phyloP scores from a whole-genome alignment of 1,140 invertebrate genomes.

The Rhizoglyphus robini region DNA sequence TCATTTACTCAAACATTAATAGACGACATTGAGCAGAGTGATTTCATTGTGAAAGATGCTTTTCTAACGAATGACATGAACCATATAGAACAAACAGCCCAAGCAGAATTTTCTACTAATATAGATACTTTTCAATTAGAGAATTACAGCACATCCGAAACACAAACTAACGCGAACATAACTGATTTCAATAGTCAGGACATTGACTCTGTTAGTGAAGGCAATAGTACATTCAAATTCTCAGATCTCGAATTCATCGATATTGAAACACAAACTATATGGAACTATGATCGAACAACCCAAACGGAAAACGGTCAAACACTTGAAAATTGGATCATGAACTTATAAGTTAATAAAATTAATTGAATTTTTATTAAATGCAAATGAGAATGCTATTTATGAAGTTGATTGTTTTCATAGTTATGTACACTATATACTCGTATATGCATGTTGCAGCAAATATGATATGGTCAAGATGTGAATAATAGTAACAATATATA shows the following conservation, averaged over 20 bases:
- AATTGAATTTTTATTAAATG: not conserved
- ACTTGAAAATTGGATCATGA: not conserved
- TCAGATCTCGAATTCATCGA: slow-evolving; percentile 19
- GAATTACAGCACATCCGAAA: too few species aligned
- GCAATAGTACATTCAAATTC: too few species aligned
- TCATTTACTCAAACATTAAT: slow-evolving; percentile 15
- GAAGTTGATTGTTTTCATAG: too few species aligned
- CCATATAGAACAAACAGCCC: not conserved
- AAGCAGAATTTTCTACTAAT: not conserved
- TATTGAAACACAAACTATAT: slow-evolving; percentile 22
- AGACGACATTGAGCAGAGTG: slow-evolving; percentile 1
- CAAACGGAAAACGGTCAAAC: slow-evolving; percentile 19
- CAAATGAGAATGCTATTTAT: too few species aligned
- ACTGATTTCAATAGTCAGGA: not conserved
- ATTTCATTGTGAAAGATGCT: not conserved
- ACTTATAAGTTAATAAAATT: not conserved
- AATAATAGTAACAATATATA: not conserved
- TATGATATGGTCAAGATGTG: too few species aligned
- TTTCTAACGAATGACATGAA: not conserved
- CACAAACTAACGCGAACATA: too few species aligned
- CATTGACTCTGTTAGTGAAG: too few species aligned
- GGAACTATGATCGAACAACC: slow-evolving; percentile 19
- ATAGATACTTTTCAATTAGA: too few species aligned
- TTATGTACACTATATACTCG: too few species aligned
- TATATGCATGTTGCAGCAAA: too few species aligned